Percentiles rank a stretch among this genome's conserved stretches.
Conservation (phyloP, 2,888 invertebrate genomes). For the Lycocerus yunnanus region DNA sequence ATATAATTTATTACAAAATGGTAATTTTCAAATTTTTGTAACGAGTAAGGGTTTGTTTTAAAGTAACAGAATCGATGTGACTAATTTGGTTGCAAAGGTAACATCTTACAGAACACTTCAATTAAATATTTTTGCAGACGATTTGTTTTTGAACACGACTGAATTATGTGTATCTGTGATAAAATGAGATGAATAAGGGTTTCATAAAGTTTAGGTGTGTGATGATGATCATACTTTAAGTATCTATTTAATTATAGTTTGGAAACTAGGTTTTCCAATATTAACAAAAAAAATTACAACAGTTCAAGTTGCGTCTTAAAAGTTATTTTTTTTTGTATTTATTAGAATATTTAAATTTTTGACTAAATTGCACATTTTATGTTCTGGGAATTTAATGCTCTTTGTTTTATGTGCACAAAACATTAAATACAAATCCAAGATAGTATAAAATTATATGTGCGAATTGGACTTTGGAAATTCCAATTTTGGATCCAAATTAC, state of each 20-base stretch:
- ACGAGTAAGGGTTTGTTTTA: background rate
- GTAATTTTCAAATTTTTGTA: background rate
- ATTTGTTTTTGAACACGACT: constrained; percentile 10
- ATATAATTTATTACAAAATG: background rate
- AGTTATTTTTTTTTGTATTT: background rate
- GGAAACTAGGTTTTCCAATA: background rate
- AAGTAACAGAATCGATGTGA: background rate
- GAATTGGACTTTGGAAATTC: background rate
- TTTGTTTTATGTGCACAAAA: background rate
- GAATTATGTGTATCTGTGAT: constrained; percentile 27
- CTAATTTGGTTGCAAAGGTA: background rate
- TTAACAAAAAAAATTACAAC: background rate
- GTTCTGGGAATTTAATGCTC: background rate
- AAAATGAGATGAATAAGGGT: constrained; percentile 13
- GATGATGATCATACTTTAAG: background rate
- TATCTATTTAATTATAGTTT: background rate
- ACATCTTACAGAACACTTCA: constrained; percentile 5
- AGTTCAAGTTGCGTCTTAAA: background rate
- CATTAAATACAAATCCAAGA: background rate
- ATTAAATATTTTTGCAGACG: background rate
- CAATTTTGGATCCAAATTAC: background rate
- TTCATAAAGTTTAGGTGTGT: constrained; percentile 17
- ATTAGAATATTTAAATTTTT: background rate
- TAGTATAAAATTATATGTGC: background rate
- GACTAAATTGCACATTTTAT: background rate